Evolutionary conservation across 2,888 invertebrate species (phyloP).

Genomic region (Carterocephalus palaemon): DNA sequence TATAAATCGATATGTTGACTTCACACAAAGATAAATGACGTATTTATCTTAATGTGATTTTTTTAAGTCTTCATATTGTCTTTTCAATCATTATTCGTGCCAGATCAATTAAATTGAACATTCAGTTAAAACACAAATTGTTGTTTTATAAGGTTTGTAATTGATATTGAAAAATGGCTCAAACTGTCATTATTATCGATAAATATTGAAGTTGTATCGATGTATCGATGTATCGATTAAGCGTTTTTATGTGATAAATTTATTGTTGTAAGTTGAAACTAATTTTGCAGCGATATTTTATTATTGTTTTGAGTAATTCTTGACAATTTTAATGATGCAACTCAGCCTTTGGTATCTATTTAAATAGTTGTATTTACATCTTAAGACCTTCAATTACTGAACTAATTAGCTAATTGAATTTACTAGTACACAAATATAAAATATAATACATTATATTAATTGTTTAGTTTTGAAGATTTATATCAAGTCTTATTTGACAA

Average conservation of each 20-base stretch:
- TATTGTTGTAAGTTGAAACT: conserved; percentile 17
- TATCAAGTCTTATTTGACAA: too few species aligned
- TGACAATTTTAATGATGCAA: neutral
- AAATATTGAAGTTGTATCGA: conserved; percentile 16
- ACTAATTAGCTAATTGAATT: too few species aligned
- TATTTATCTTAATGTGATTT: conserved; percentile 3
- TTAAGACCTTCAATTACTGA: too few species aligned
- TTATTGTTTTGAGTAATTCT: neutral
- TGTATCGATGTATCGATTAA: conserved; percentile 18
- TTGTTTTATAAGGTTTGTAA: conserved; percentile 40
- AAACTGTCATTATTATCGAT: conserved; percentile 31
- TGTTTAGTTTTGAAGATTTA: too few species aligned
- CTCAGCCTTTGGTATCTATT: too few species aligned
- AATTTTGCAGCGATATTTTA: neutral
- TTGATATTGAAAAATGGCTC: conserved; percentile 31
- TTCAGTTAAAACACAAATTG: conserved; percentile 50
- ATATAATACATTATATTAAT: too few species aligned
- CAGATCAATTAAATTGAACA: too few species aligned
- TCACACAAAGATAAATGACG: conserved; percentile 1
- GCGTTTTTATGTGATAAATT: conserved; percentile 28
- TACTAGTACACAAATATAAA: too few species aligned
- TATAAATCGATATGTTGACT: conserved; percentile 10
- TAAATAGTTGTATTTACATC: too few species aligned
- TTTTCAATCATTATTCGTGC: too few species aligned
- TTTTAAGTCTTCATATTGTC: too few species aligned